Evolutionary conservation across 2,797 vertebrate genomes (phyloP).

Genomic region (Pipistrellus pipistrellus): DNA sequence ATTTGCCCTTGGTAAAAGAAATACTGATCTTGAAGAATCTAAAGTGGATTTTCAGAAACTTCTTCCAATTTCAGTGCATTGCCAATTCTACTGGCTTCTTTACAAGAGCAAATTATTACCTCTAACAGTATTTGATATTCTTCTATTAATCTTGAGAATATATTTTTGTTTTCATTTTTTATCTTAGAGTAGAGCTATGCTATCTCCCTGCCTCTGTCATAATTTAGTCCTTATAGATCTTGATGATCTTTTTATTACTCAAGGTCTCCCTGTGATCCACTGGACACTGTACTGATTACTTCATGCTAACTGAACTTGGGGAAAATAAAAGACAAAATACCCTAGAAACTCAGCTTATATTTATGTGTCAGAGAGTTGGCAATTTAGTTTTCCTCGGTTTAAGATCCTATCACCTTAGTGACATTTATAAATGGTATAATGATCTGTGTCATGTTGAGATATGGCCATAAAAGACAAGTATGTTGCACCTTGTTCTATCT

Average conservation of each 20-base stretch:
- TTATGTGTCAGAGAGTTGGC: not conserved
- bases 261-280: not conserved
- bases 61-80: not conserved
- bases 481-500: not conserved
- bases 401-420: not conserved
- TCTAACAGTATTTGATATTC: not conserved
- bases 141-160: not conserved
- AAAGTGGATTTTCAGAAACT: constrained; percentile 29
- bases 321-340: not conserved
- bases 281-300: not conserved
- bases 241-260: not conserved
- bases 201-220: not conserved
- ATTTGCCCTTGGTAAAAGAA: not conserved
- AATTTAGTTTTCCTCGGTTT: not conserved
- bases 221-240: not conserved
- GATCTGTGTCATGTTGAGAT: not conserved
- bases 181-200: not conserved
- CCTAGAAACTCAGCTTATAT: not conserved
- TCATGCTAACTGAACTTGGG: not conserved
- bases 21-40: constrained; percentile 7
- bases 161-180: not conserved
- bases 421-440: not conserved
- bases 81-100: not conserved
- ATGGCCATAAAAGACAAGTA: not conserved
- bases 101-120: not conserved